These are phyloP conservation scores for Saturnia japonica DNA, from an alignment of 2,888 invertebrate genomes.

Conservation along the genomic window DNA sequence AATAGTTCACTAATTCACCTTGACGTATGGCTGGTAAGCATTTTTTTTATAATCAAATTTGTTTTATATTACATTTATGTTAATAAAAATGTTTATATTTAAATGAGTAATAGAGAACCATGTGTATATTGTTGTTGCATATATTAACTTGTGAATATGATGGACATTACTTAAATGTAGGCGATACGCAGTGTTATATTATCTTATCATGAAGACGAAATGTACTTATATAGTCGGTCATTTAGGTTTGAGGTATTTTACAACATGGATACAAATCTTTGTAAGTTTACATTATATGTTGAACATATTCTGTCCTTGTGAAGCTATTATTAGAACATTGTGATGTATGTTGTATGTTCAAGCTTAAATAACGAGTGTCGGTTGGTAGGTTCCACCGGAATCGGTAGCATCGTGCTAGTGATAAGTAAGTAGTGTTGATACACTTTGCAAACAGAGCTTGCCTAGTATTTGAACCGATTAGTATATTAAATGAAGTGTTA, in stretches of 20 bases:
- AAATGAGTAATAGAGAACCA: not conserved
- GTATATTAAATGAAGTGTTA: not conserved
- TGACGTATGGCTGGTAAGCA: slow-evolving; percentile 77
- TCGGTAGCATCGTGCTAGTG: not conserved
- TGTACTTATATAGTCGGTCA: not conserved
- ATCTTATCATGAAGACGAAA: slow-evolving; percentile 8
- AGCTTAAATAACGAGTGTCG: not conserved
- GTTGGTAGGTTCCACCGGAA: not conserved
- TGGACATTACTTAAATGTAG: not conserved
- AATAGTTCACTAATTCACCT: slow-evolving; percentile 58
- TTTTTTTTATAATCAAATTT: too few species aligned
- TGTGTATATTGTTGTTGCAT: not conserved
- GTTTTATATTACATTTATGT: slow-evolving; percentile 29
- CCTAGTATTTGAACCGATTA: not conserved
- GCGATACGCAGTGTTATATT: not conserved
- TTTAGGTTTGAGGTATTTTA: slow-evolving; percentile 11
- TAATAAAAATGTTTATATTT: not conserved
- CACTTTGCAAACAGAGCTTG: not conserved
- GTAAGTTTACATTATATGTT: slow-evolving; percentile 9
- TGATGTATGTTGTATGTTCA: not conserved
- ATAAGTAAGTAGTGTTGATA: not conserved
- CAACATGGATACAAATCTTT: slow-evolving; percentile 12
- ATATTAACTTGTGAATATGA: not conserved
- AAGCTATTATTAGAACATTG: slow-evolving; percentile 7
- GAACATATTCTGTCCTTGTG: slow-evolving; percentile 15